A percentile compares a stretch with the other conserved stretches of the same genome.
These are phyloP conservation scores for Odontocolon sp. DNA, from an alignment of 2,888 invertebrate genomes.

Conservation along the genomic window DNA sequence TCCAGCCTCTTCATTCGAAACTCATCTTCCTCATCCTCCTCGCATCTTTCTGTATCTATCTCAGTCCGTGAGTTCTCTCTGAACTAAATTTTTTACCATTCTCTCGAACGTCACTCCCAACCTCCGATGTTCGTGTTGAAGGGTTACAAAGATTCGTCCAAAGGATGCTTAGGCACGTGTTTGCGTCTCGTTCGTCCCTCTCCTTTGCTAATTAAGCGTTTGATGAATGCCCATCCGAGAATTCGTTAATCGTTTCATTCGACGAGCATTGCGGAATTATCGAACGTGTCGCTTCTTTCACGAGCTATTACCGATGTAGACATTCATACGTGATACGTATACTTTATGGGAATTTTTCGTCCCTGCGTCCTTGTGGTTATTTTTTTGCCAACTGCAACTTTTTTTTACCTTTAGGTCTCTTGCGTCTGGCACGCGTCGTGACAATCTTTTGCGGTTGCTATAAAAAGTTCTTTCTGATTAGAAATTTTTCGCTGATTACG, in stretches of 20 bases:
- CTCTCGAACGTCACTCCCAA: constrained; percentile 26
- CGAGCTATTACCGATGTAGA: constrained; percentile 54
- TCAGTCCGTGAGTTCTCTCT: constrained; percentile 29
- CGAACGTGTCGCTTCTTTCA: constrained; percentile 54
- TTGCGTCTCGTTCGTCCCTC: constrained; percentile 55
- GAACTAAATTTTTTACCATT: constrained; percentile 46
- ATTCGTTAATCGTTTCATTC: constrained; percentile 64
- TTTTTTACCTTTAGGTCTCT: neutral
- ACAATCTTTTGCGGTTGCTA: neutral
- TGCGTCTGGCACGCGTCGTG: constrained; percentile 9
- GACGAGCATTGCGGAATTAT: constrained; percentile 41
- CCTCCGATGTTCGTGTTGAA: neutral
- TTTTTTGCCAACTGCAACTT: neutral
- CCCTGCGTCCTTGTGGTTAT: neutral
- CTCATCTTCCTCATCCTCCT: constrained; percentile 48
- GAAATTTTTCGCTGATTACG: no score
- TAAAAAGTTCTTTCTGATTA: no score
- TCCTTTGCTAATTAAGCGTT: constrained; percentile 60
- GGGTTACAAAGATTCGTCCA: constrained; percentile 25
- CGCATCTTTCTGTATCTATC: constrained; percentile 35
- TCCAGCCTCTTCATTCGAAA: constrained; percentile 52
- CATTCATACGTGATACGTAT: constrained; percentile 59
- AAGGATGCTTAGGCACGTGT: constrained; percentile 62
- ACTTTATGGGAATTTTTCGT: constrained; percentile 53
- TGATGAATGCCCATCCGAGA: constrained; percentile 58